A percentile compares a stretch with the other conserved stretches of the same genome.
These are phyloP conservation scores for Drosophila greeni DNA, from an alignment of 2,888 invertebrate genomes.

Conservation along the genomic window DNA sequence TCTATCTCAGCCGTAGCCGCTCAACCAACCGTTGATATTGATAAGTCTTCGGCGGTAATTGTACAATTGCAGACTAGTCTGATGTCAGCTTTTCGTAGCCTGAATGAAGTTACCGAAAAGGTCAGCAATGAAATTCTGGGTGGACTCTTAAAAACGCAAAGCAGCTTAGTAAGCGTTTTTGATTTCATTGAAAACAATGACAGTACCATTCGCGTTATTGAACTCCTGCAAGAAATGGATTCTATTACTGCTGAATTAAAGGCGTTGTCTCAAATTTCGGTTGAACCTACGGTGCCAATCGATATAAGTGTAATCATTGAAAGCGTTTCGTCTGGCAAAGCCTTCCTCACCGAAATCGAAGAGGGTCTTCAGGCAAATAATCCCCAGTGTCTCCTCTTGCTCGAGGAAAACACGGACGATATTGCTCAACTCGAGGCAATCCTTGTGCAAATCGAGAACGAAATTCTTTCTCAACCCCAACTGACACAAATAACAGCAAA, in stretches of 20 bases:
- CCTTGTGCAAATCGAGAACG: constrained; percentile 62
- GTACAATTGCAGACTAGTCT: constrained; percentile 72
- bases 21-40: constrained; percentile 66
- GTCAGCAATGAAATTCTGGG: constrained; percentile 52
- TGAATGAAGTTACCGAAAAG: constrained; percentile 72
- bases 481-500: constrained; percentile 52
- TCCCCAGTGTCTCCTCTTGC: constrained; percentile 56
- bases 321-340: constrained; percentile 63
- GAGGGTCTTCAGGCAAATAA: constrained; percentile 65
- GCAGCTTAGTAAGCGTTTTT: constrained; percentile 68
- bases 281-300: constrained; percentile 34
- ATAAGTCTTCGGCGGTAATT: constrained; percentile 71
- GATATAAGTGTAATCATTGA: constrained; percentile 61
- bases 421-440: constrained; percentile 64
- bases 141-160: constrained; percentile 67
- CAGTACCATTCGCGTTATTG: constrained; percentile 71
- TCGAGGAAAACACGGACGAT: constrained; percentile 62
- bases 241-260: constrained; percentile 67
- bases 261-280: constrained; percentile 35
- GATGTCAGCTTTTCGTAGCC: constrained; percentile 72
- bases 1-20: constrained; percentile 62
- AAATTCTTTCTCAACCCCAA: constrained; percentile 61
- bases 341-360: constrained; percentile 68
- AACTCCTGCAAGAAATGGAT: constrained; percentile 76
- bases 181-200: constrained; percentile 77